Base-by-base conservation (phyloP, 2,797 vertebrate genomes). In the Channallabes apus region DNA sequence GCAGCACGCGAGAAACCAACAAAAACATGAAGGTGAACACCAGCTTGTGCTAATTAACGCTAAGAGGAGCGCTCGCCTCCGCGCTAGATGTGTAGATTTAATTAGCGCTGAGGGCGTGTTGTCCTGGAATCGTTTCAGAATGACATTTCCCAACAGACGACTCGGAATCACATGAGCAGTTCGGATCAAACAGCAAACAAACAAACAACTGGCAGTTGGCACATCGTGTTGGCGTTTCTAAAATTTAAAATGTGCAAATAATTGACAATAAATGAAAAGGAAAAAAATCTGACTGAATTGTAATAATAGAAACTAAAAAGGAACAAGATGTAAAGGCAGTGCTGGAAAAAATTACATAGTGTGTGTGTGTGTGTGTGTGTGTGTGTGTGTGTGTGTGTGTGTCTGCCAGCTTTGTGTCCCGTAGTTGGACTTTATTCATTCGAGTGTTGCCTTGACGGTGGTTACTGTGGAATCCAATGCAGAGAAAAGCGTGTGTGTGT, bases 321-420 rank as follows among this genome's bases (percentile, higher is more conserved):
- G 38, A 46, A 46, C 6, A 46, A 65, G 24, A 64, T 2, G 32
- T 3, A 4, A 65, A 80, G 8, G 0, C 6, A 4, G 61, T 27
- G 24, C 2, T 1, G 38, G n/a, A 9, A 5, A 41, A 94, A 98
- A 91, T 97, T 98, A 0, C 97, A 97, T 83, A 97, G 58, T 46
- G 77, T 41, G 12, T 64, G 46, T 56, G 54, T 62, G 56, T 59
- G 56, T 84, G 97, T 99, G 97, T 97, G 98, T 98, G 61, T 80
- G 35, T 46, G 78, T 80, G 38, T 18, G 78, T 80, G 35, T 27
- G 78, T 80, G 35, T 18, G 78, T 80, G 35, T 46, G 78, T 80
- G 35, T 18, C 32, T 62, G 77, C 24, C 58, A 62, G 35, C 20
- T 79, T 59, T 41, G 24, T 79, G 58, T 62, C 77, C 58, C 62